phyloP scores from a whole-genome alignment of 2,113 vertebrate species.

The Collichthys lucidus region DNA sequence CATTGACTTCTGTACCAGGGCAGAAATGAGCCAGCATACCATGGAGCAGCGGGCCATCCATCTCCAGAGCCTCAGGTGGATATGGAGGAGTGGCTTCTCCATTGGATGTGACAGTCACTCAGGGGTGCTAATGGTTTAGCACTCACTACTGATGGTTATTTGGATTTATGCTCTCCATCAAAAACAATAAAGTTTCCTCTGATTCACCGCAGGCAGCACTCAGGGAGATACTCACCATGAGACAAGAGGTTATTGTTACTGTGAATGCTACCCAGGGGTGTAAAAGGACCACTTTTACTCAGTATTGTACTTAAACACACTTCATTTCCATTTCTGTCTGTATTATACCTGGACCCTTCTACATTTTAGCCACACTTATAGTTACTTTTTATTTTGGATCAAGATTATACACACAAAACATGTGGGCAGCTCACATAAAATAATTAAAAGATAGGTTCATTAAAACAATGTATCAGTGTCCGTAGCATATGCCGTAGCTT shows the following conservation, averaged over 20 bases:
- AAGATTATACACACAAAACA: too few relatives aligned
- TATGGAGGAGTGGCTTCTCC: slow-evolving; percentile 53
- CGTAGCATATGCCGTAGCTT: not conserved
- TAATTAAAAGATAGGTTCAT: too few relatives aligned
- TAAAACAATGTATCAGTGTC: too few relatives aligned
- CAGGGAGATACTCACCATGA: not conserved
- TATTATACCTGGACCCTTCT: too few relatives aligned
- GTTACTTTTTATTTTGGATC: too few relatives aligned
- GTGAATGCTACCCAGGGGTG: not conserved
- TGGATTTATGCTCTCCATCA: slow-evolving; percentile 66
- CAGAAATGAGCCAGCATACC: slow-evolving; percentile 61
- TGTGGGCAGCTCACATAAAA: too few relatives aligned
- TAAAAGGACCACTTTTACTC: not conserved
- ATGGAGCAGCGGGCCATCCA: slow-evolving; percentile 66
- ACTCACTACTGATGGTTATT: slow-evolving; percentile 58
- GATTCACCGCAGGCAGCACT: not conserved
- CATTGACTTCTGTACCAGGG: slow-evolving; percentile 74
- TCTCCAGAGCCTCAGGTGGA: slow-evolving; percentile 70
- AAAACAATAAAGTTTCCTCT: slow-evolving; percentile 61
- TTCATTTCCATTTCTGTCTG: too few relatives aligned
- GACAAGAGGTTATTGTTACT: not conserved
- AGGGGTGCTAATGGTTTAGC: slow-evolving; percentile 49
- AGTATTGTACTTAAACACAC: too few relatives aligned
- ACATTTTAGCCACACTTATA: too few relatives aligned
- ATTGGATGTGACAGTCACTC: slow-evolving; percentile 71